These are phyloP conservation scores for Meloe dianella DNA, from an alignment of 2,888 invertebrate genomes.

Conservation along the genomic window DNA sequence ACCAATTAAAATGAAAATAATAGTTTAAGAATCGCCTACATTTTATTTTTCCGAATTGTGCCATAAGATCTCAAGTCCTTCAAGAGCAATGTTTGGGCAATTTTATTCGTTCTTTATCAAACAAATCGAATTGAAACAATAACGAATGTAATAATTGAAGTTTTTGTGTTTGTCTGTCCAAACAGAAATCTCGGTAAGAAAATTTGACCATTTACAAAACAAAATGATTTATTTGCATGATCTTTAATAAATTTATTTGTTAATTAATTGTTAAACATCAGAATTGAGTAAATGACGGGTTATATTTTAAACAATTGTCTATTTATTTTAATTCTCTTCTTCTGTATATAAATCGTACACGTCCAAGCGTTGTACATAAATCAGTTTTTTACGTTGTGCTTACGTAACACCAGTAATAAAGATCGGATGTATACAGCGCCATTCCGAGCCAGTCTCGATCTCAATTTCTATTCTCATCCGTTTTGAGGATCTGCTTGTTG, in stretches of 20 bases:
- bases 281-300: background rate
- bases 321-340: background rate
- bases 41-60: conserved; percentile 9
- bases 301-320: background rate
- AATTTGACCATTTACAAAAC: background rate
- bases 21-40: background rate
- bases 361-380: no score
- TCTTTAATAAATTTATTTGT: background rate
- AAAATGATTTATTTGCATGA: background rate
- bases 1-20: conserved; percentile 18
- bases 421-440: no score
- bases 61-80: conserved; percentile 2
- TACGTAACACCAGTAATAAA: background rate
- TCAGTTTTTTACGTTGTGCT: background rate
- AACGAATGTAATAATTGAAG: conserved; percentile 24
- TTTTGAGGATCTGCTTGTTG: no score
- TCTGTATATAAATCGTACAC: background rate
- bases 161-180: conserved; percentile 28
- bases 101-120: background rate
- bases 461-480: background rate
- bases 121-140: background rate
- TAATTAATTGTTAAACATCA: background rate
- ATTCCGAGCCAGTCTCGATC: background rate
- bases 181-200: background rate
- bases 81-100: background rate